A percentile compares a stretch with the other conserved stretches of the same genome.
Evolutionary conservation across 2,888 invertebrate species (phyloP).

Genomic region (Ichneumon xanthorius): DNA sequence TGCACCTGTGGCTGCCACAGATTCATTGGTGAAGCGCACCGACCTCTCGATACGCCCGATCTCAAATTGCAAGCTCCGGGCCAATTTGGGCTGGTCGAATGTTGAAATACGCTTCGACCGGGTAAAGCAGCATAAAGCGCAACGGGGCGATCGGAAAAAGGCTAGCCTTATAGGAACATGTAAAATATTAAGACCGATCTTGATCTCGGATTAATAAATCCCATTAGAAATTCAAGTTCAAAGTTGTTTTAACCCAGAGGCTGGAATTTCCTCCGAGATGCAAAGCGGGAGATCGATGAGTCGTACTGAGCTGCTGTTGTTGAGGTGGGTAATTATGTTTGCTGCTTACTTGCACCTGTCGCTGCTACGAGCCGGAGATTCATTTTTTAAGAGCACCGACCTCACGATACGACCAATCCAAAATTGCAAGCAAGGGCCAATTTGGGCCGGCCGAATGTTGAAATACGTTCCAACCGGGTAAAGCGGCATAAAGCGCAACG

Average conservation of each 20-base stretch:
- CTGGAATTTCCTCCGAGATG: constrained; percentile 4
- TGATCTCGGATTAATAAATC: constrained; percentile 20
- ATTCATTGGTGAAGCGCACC: constrained; percentile 15
- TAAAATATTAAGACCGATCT: neutral
- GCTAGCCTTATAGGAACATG: neutral
- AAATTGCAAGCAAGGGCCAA: constrained; percentile 11
- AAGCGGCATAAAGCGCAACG: too few relatives aligned
- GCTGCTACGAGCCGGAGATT: neutral
- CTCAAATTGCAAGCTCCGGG: neutral
- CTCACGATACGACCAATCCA: constrained; percentile 37
- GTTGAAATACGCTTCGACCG: constrained; percentile 25
- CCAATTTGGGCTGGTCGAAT: constrained; percentile 18
- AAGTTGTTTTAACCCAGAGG: neutral
- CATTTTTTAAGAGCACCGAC: constrained; percentile 22
- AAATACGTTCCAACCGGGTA: constrained; percentile 33
- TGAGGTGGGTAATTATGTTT: neutral
- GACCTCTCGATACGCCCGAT: constrained; percentile 44
- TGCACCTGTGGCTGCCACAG: neutral
- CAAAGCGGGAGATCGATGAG: neutral
- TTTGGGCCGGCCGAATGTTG: constrained; percentile 24
- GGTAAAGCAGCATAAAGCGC: constrained; percentile 19
- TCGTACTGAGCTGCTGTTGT: neutral
- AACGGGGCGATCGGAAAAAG: neutral
- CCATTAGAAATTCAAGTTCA: neutral
- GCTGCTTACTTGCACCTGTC: neutral